A percentile compares a stretch with the other conserved stretches of the same genome.
Evolutionary conservation across 1,140 invertebrate genomes (phyloP).

Genomic region (Zaprionus kolodkinae): DNA sequence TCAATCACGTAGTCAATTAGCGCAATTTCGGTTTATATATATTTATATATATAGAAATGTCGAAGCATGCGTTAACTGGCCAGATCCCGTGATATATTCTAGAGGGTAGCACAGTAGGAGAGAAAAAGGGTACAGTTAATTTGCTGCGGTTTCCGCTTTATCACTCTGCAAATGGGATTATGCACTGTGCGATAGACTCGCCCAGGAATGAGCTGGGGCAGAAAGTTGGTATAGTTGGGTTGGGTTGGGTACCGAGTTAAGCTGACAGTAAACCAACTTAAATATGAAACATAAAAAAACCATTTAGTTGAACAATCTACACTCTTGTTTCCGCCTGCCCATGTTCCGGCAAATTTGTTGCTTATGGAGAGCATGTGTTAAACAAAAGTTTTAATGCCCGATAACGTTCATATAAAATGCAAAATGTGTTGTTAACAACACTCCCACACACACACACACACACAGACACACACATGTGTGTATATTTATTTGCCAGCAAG

Average conservation of each 20-base stretch:
- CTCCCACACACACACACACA: constrained; percentile 3
- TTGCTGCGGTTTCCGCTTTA: neutral
- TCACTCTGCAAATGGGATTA: constrained; percentile 5
- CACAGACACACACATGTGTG: neutral
- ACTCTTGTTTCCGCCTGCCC: neutral
- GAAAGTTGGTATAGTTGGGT: no score
- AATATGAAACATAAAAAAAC: constrained; percentile 17
- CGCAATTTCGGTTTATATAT: neutral
- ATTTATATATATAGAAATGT: neutral
- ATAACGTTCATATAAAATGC: constrained; percentile 40
- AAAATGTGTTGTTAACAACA: constrained; percentile 54
- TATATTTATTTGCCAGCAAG: constrained; percentile 8
- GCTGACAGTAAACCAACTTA: constrained; percentile 3
- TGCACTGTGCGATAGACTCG: neutral
- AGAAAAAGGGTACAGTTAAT: neutral
- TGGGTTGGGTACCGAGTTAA: neutral
- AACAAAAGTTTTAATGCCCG: constrained; percentile 49
- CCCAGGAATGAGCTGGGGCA: no score
- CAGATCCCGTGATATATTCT: neutral
- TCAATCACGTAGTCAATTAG: neutral
- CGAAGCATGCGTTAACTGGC: neutral
- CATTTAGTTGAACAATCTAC: neutral
- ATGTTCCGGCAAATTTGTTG: constrained; percentile 9
- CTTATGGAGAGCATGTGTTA: constrained; percentile 35
- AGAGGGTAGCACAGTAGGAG: neutral